Evolutionary conservation across 2,113 vertebrate species (phyloP).

Genomic region (Paracanthobrama guichenoti): DNA sequence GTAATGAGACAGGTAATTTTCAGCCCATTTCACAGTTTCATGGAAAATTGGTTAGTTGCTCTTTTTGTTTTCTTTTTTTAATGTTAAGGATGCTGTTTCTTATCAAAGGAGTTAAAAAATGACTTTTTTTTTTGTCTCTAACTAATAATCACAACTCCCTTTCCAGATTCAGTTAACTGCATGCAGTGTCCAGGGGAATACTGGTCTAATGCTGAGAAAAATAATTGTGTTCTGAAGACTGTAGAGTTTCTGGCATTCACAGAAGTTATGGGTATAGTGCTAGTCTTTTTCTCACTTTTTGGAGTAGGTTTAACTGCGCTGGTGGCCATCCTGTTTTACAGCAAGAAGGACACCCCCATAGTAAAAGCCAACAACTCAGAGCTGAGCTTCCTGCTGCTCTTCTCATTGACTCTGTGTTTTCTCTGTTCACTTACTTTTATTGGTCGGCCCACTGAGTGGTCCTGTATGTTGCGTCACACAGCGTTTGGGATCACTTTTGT

Average conservation of each 20-base stretch:
- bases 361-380: background rate
- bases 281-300: background rate
- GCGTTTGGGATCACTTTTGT: background rate
- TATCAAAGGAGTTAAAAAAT: slow-evolving; percentile 22
- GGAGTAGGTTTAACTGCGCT: background rate
- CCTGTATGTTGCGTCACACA: background rate
- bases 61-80: slow-evolving; percentile 60
- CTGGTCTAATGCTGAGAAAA: slow-evolving; percentile 3
- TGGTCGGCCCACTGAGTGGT: background rate
- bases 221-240: background rate
- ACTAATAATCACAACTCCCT: slow-evolving; percentile 49
- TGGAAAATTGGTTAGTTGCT: slow-evolving; percentile 42
- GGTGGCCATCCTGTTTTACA: background rate
- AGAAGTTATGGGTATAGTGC: background rate
- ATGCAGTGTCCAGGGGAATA: slow-evolving; percentile 47
- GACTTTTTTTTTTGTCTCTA: slow-evolving; percentile 16
- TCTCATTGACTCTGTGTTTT: background rate
- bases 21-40: slow-evolving; percentile 3
- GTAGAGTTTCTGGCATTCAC: background rate
- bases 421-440: background rate
- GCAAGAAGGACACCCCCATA: background rate
- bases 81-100: slow-evolving; percentile 45
- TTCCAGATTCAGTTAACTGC: slow-evolving; percentile 57
- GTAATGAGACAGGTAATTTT: background rate
- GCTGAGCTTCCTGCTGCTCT: background rate